Conservation (phyloP, 2,797 vertebrate genomes). For the Pangasius macronema region DNA sequence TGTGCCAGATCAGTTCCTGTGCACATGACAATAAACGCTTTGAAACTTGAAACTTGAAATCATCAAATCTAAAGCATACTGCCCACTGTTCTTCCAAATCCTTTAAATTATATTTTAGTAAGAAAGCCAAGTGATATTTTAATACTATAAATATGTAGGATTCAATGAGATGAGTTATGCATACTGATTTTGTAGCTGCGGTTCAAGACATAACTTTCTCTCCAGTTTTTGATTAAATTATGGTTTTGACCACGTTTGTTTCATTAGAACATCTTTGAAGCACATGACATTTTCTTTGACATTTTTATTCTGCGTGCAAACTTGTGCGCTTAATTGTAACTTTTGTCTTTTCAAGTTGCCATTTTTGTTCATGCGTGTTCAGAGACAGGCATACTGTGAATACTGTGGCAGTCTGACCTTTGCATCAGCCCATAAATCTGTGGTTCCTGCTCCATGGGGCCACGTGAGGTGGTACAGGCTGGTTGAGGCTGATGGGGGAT, state of each 20-base stretch:
- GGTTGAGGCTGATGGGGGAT: slow-evolving; percentile 30
- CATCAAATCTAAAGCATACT: slow-evolving; percentile 37
- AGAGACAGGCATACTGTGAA: slow-evolving; percentile 1
- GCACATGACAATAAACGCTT: no score
- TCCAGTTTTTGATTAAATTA: background rate
- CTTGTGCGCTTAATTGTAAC: no score
- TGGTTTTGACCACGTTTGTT: background rate
- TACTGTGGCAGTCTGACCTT: slow-evolving; percentile 26
- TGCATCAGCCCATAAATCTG: slow-evolving; percentile 53
- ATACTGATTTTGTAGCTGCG: background rate
- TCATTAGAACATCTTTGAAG: background rate
- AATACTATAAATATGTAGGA: background rate
- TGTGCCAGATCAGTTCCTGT: slow-evolving; percentile 22
- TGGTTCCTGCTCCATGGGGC: slow-evolving; percentile 42
- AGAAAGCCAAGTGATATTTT: slow-evolving; percentile 33
- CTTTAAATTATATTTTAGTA: slow-evolving; percentile 21
- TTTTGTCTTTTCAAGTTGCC: background rate
- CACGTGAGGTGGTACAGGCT: slow-evolving; percentile 48
- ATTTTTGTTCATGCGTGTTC: slow-evolving; percentile 22
- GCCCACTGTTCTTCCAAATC: slow-evolving; percentile 20
- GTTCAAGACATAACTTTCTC: background rate
- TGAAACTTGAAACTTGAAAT: no score
- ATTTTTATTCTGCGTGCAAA: background rate
- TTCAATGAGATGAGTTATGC: background rate
- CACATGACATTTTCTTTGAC: background rate